Conservation (phyloP, 2,888 invertebrate species). For the Notocelia uddmanniana region DNA sequence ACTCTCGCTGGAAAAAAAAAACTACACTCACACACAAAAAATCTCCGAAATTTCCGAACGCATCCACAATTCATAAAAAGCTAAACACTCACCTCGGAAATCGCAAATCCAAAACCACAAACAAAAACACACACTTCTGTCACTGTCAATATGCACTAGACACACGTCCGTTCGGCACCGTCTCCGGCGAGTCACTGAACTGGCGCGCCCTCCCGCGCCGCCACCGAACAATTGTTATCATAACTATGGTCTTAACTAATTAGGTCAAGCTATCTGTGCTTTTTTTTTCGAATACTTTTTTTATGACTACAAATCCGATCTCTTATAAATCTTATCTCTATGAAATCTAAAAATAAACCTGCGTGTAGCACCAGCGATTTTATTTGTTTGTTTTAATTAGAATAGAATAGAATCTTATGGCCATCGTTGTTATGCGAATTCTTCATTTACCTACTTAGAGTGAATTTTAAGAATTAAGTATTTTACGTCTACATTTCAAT, state of each 20-base stretch:
- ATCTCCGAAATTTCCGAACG: background rate
- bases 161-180: slow-evolving; percentile 61
- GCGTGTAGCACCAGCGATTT: background rate
- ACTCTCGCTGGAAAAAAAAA: background rate
- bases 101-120: slow-evolving; percentile 48
- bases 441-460: too few relatives aligned
- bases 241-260: slow-evolving; percentile 74
- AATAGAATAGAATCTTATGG: too few relatives aligned
- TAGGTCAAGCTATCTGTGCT: slow-evolving; percentile 65
- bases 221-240: slow-evolving; percentile 73
- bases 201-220: slow-evolving; percentile 61
- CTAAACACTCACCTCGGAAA: slow-evolving; percentile 37
- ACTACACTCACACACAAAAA: background rate
- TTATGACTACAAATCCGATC: background rate
- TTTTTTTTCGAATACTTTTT: slow-evolving; percentile 20
- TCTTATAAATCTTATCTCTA: too few relatives aligned
- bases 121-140: slow-evolving; percentile 69
- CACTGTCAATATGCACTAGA: slow-evolving; percentile 57
- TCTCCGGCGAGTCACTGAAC: slow-evolving; percentile 77
- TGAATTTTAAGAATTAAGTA: too few relatives aligned
- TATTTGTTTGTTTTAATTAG: too few relatives aligned
- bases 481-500: too few relatives aligned
- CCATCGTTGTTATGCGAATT: too few relatives aligned
- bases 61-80: background rate
- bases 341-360: background rate